Conservation (phyloP, 2,888 invertebrate species). For the Chrysodeixis includens region DNA sequence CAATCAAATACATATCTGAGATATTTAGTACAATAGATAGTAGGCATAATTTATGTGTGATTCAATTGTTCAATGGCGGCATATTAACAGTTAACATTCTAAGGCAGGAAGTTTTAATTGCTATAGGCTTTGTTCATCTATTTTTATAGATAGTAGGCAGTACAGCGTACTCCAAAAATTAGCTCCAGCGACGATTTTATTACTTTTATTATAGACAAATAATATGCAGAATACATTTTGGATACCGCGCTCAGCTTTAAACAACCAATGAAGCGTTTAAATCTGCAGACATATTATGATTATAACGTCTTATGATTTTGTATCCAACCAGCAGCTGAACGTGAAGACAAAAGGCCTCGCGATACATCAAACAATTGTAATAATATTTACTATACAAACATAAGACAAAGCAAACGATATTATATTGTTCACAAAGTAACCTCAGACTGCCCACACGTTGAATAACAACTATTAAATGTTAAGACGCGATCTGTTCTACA, state of each 20-base stretch:
- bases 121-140: too few species aligned
- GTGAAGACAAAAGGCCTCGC: background rate
- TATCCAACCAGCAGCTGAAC: background rate
- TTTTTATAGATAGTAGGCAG: too few species aligned
- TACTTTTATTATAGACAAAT: too few species aligned
- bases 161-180: too few species aligned
- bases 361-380: background rate
- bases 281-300: too few species aligned
- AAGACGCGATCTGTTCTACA: too few species aligned
- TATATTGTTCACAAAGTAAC: conserved; percentile 16
- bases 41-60: background rate
- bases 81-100: background rate
- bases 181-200: too few species aligned
- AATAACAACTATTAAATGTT: conserved; percentile 38
- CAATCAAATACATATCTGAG: conserved; percentile 4
- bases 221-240: too few species aligned
- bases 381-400: conserved; percentile 17
- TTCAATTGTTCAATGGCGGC: background rate
- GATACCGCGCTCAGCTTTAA: too few species aligned
- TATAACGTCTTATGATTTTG: too few species aligned
- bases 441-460: conserved; percentile 31
- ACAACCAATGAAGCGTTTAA: too few species aligned
- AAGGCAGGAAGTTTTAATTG: background rate
- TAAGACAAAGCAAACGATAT: background rate
- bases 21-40: conserved; percentile 4